Conservation (phyloP, 2,113 vertebrate species). For the Melospiza georgiana region DNA sequence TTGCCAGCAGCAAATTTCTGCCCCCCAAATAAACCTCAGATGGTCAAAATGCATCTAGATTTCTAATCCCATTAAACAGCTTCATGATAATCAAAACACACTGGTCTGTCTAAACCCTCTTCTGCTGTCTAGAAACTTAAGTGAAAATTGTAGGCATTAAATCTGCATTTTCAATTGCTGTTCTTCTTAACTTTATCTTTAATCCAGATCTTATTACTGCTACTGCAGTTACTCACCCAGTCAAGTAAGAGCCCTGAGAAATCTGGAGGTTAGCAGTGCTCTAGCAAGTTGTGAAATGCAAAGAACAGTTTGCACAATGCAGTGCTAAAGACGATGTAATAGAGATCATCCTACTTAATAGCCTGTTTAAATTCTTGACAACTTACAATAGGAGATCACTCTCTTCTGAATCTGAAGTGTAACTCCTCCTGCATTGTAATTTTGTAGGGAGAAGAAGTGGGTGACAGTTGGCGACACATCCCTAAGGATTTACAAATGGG, state of each 20-base stretch:
- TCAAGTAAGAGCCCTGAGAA: slow-evolving; percentile 38
- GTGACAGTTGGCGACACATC: slow-evolving; percentile 98
- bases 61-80: slow-evolving; percentile 14
- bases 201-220: slow-evolving; percentile 29
- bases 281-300: slow-evolving; percentile 33
- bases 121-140: slow-evolving; percentile 33
- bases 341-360: slow-evolving; percentile 55
- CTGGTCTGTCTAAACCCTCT: slow-evolving; percentile 27
- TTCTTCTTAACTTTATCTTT: slow-evolving; percentile 28
- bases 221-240: slow-evolving; percentile 42
- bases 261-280: slow-evolving; percentile 40
- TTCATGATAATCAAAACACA: slow-evolving; percentile 8
- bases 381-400: slow-evolving; percentile 28
- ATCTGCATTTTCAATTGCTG: slow-evolving; percentile 31
- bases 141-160: slow-evolving; percentile 27
- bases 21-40: not conserved
- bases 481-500: slow-evolving; percentile 98
- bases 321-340: slow-evolving; percentile 30
- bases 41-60: slow-evolving; percentile 22
- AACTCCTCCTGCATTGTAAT: slow-evolving; percentile 55
- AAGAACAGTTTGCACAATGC: slow-evolving; percentile 39
- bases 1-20: slow-evolving; percentile 41
- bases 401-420: not conserved
- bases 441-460: slow-evolving; percentile 97
- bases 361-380: slow-evolving; percentile 53